Evolutionary conservation across 2,797 vertebrate species (phyloP).

Genomic region (Numenius phaeopus): DNA sequence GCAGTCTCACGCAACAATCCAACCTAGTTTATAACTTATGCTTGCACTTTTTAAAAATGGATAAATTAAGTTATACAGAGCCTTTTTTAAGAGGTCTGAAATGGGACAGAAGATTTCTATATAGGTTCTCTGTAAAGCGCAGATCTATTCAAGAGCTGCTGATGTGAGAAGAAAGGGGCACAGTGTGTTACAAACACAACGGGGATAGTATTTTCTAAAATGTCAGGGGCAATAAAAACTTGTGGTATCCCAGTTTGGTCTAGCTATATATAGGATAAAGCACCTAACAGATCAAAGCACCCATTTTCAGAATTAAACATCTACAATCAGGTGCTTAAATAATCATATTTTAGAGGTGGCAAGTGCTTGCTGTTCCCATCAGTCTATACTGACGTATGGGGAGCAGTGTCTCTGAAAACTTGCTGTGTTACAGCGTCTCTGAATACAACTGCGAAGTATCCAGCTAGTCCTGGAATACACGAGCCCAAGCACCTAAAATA

Average conservation of each 20-base stretch:
- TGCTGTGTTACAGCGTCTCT: not conserved
- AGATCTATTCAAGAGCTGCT: not conserved
- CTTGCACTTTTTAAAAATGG: not conserved
- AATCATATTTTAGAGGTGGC: not conserved
- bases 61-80: not conserved
- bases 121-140: not conserved
- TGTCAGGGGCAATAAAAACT: conserved; percentile 1
- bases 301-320: not conserved
- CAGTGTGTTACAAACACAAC: not conserved
- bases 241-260: not conserved
- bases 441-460: not conserved
- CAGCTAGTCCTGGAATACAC: not conserved
- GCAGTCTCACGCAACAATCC: not conserved
- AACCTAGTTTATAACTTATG: not conserved
- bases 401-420: not conserved
- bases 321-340: not conserved
- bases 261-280: not conserved
- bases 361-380: not conserved
- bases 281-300: not conserved
- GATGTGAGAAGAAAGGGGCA: not conserved
- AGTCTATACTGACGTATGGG: not conserved
- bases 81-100: not conserved
- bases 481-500: not conserved
- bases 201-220: conserved; percentile 3
- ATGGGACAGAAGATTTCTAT: not conserved